These are phyloP conservation scores for Aplodontia rufa DNA, from an alignment of 2,113 vertebrate species.

Conservation along the genomic window DNA sequence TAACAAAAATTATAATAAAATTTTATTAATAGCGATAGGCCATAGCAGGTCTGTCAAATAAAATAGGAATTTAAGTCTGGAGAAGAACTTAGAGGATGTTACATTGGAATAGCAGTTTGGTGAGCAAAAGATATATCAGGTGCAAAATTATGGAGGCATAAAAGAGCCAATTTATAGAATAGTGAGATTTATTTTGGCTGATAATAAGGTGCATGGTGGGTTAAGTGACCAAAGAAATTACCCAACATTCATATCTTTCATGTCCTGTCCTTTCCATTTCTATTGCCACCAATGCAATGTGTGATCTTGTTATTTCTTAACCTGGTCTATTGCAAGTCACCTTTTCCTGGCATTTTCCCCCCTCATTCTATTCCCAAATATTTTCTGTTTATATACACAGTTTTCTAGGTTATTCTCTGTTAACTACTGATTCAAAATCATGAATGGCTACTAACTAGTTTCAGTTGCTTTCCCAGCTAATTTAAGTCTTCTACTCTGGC, in stretches of 20 bases:
- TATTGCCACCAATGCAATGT: neutral
- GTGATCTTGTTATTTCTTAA: slow-evolving; percentile 44
- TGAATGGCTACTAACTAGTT: neutral
- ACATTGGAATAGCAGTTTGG: neutral
- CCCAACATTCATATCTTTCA: neutral
- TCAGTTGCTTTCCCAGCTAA: neutral
- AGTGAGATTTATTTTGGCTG: slow-evolving; percentile 2
- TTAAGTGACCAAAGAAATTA: neutral
- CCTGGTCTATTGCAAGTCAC: neutral
- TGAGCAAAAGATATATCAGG: neutral
- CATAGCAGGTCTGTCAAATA: neutral
- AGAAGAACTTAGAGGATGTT: neutral
- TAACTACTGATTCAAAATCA: neutral
- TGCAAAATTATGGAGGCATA: slow-evolving; percentile 8
- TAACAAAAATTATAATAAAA: neutral
- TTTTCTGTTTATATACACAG: neutral
- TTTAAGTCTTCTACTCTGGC: slow-evolving; percentile 12
- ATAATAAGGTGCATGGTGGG: neutral
- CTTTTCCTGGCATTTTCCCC: neutral
- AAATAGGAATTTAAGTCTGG: neutral
- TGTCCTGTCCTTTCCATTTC: neutral
- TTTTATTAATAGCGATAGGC: slow-evolving; percentile 5
- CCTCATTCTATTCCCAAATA: neutral
- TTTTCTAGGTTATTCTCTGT: slow-evolving; percentile 17
- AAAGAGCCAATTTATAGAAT: slow-evolving; percentile 17